Percentiles rank a stretch among this genome's conserved stretches.
These are phyloP conservation scores for Ondatra zibethicus DNA, from an alignment of 2,113 vertebrate species.

Conservation along the genomic window DNA sequence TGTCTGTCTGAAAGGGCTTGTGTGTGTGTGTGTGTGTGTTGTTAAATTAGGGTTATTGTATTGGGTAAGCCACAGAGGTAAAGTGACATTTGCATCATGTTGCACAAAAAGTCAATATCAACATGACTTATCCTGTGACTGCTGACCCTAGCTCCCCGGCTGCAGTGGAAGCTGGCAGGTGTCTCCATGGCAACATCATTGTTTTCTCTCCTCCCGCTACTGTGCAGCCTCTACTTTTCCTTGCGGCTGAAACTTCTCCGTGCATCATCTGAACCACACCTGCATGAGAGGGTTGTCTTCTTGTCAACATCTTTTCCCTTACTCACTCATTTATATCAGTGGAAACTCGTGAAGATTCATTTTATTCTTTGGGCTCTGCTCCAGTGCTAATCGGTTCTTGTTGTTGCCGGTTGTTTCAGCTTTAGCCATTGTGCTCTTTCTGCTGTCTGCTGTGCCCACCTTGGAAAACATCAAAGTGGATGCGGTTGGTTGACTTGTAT, in stretches of 20 bases:
- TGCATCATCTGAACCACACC: neutral
- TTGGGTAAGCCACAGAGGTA: neutral
- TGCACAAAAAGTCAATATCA: neutral
- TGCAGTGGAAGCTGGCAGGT: too few species aligned
- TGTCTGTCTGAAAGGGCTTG: too few species aligned
- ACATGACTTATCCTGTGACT: neutral
- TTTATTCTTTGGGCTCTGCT: neutral
- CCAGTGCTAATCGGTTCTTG: too few species aligned
- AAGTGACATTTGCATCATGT: neutral
- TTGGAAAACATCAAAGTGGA: neutral
- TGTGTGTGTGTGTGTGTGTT: too few species aligned
- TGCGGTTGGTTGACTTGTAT: neutral
- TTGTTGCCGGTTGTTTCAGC: too few species aligned
- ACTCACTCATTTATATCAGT: neutral
- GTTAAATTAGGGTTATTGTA: too few species aligned
- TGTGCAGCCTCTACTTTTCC: neutral
- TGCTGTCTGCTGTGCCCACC: neutral
- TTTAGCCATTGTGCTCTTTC: neutral
- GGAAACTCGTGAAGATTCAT: neutral
- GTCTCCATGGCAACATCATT: neutral
- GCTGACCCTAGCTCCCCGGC: neutral
- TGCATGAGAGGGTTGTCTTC: neutral
- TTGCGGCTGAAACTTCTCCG: neutral
- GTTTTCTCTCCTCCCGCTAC: too few species aligned
- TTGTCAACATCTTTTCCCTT: neutral